Evolutionary conservation across 2,797 vertebrate species (phyloP), one percentile per base, ranked within the genome.

Genomic region (Hyperoplus lanceolatus): DNA sequence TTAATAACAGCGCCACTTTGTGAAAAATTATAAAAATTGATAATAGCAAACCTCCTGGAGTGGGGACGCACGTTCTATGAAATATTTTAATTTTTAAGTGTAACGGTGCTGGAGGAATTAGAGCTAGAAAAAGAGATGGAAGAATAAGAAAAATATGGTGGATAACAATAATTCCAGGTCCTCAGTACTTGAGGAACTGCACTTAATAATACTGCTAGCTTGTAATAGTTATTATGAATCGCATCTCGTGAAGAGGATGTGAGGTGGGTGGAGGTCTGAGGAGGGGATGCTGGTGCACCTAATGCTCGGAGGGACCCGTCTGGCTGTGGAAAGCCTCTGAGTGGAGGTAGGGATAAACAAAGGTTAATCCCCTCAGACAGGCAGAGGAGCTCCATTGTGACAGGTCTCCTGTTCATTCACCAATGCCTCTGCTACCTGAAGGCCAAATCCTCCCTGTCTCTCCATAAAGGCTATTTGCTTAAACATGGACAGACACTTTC

Each of bases 331-430:
- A 29, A 82, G 70, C 74, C 79, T 87, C 55, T 70, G 70, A 87
- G 87, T 76, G 84, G 77, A 90, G 82, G 89, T 64, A 72, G 60
- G 82, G 73, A 87, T 81, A 89, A 89, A 91, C 84, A 93, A 93
- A 95, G 94, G 93, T 95, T 95, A 94, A 95, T 95, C 85, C 89
- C 90, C 87, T 90, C 88, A 89, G 91, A 94, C 92, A 93, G 86
- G 86, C 87, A 75, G 84, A 90, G 92, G 76, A 87, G 84, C 88
- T 89, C 85, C 50, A 66, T 75, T 88, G 84, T 85, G 87, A 90
- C 83, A 86, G 75, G 77, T 75, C 85, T 89, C 88, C 84, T 86
- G 86, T 89, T 89, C 89, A 87, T 89, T 92, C 80, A 84, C 84
- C 90, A 50, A 64, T 88, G 90, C 87, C 84, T 90, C 56, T 73